Conservation (phyloP, 2,888 invertebrate species). For the Sarcophaga subvicina region DNA sequence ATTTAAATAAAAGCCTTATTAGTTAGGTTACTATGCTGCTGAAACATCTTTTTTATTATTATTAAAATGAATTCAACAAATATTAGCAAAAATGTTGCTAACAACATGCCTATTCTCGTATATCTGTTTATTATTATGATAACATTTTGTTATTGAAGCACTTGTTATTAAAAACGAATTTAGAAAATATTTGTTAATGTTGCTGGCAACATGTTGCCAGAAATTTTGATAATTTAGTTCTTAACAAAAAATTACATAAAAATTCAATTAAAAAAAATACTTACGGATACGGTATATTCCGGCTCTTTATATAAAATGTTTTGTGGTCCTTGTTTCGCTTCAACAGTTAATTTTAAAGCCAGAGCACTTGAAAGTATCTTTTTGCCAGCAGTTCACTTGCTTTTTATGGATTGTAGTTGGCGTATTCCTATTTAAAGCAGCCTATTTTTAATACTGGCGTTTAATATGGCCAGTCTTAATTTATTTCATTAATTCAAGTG, state of each 20-base stretch:
- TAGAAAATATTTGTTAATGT: too few species aligned
- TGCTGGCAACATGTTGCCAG: constrained; percentile 9
- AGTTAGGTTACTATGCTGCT: too few species aligned
- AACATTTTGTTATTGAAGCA: too few species aligned
- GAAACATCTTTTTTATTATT: too few species aligned
- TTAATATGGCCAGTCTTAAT: constrained; percentile 12
- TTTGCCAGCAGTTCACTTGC: not conserved
- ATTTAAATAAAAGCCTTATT: too few species aligned
- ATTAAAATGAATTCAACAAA: too few species aligned
- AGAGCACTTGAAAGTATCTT: constrained; percentile 70
- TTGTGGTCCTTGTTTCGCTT: constrained; percentile 75
- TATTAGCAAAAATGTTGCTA: too few species aligned
- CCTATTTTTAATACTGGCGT: constrained; percentile 57
- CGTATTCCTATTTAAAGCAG: constrained; percentile 43
- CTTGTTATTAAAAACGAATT: too few species aligned
- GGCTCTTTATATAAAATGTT: constrained; percentile 81
- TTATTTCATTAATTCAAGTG: not conserved
- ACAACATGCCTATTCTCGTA: too few species aligned
- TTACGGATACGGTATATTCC: constrained; percentile 83
- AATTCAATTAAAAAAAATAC: constrained; percentile 69
- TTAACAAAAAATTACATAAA: too few species aligned
- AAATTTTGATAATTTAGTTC: not conserved
- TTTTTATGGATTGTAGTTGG: not conserved
- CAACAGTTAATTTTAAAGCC: constrained; percentile 79
- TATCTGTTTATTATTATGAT: too few species aligned